These are phyloP conservation scores for Tholera decimalis DNA, from an alignment of 2,888 invertebrate genomes.

Conservation along the genomic window DNA sequence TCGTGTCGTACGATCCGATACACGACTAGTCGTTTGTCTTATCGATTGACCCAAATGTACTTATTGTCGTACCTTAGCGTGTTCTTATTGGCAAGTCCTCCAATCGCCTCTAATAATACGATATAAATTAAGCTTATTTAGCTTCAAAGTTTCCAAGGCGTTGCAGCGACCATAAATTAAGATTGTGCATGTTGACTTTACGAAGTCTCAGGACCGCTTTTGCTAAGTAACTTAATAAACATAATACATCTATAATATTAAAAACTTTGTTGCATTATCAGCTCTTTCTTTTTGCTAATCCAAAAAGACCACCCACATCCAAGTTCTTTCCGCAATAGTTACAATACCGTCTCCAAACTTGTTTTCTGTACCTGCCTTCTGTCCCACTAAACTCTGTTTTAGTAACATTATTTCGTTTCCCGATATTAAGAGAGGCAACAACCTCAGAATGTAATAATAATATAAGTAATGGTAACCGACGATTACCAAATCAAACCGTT, in stretches of 20 bases:
- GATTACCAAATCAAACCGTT: conserved; percentile 5
- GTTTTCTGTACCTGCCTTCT: no score
- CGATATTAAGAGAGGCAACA: background rate
- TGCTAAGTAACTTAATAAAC: background rate
- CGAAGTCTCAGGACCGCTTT: background rate
- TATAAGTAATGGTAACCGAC: conserved; percentile 2
- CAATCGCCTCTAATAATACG: conserved; percentile 24
- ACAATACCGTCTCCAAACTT: background rate
- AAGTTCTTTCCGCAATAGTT: background rate
- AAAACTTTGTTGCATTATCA: background rate
- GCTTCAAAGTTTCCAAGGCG: conserved; percentile 9
- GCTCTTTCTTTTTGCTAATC: background rate
- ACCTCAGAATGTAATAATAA: background rate
- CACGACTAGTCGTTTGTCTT: conserved; percentile 75
- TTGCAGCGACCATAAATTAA: conserved; percentile 25
- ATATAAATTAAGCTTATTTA: conserved; percentile 31
- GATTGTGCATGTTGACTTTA: conserved; percentile 27
- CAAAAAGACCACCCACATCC: background rate
- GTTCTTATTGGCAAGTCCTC: conserved; percentile 51
- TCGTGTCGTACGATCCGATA: conserved; percentile 72
- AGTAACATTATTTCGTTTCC: background rate
- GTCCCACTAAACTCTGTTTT: background rate
- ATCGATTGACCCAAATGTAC: conserved; percentile 87
- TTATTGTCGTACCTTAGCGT: conserved; percentile 58
- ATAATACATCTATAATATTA: background rate